A percentile compares a stretch with the other conserved stretches of the same genome.
Evolutionary conservation across 2,888 invertebrate genomes (phyloP).

Genomic region (Phaedon cochleariae): DNA sequence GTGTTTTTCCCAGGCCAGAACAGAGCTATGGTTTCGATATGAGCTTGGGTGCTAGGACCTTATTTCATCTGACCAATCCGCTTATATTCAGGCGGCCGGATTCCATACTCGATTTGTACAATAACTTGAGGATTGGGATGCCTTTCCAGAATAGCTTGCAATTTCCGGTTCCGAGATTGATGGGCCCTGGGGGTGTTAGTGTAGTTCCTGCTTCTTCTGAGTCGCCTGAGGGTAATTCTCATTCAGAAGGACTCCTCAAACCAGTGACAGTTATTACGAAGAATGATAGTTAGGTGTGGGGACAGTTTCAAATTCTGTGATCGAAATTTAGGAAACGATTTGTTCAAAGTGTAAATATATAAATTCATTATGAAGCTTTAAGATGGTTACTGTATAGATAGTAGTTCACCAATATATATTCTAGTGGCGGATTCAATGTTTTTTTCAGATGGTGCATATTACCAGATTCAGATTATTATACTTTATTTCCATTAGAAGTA

Average conservation of each 20-base stretch:
- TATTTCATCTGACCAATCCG: constrained; percentile 28
- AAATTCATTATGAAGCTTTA: neutral
- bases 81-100: constrained; percentile 45
- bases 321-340: constrained; percentile 1
- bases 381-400: too few species aligned
- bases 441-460: too few species aligned
- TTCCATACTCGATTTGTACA: constrained; percentile 51
- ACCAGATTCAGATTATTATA: too few species aligned
- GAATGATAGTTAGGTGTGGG: constrained; percentile 33
- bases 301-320: constrained; percentile 10
- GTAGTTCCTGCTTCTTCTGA: constrained; percentile 35
- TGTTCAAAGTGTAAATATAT: constrained; percentile 3
- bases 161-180: constrained; percentile 42
- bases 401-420: too few species aligned
- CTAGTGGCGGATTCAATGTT: neutral
- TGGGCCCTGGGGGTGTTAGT: constrained; percentile 18
- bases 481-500: too few species aligned
- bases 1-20: constrained; percentile 61
- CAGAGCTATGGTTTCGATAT: constrained; percentile 27
- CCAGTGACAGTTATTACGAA: constrained; percentile 60
- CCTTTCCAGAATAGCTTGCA: constrained; percentile 51
- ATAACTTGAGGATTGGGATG: constrained; percentile 47
- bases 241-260: constrained; percentile 55
- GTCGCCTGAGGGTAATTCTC: constrained; percentile 36
- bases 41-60: neutral